Evolutionary conservation across 2,888 invertebrate species (phyloP), one percentile per base, ranked within the genome.

Genomic region (Drosophila anomelani): DNA sequence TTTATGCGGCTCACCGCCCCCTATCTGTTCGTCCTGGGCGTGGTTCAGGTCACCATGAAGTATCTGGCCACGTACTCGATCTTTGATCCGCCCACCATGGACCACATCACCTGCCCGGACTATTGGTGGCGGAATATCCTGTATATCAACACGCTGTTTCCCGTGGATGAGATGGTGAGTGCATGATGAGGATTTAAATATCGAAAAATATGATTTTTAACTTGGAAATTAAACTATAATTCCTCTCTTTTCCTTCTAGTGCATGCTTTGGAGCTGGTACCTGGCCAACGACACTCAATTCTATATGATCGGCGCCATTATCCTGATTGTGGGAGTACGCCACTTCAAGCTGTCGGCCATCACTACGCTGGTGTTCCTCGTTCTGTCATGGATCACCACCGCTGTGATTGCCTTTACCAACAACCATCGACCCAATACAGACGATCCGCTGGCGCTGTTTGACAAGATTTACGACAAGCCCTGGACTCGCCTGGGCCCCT

Each of bases 201-300:
- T 32, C 32, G 32, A 6, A 7, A n/a, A 29, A 3, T 26, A 7
- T 26, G 4, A 26, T 26, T 4, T 20, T 20, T 20, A 20, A 20
- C 20, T 20, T 20, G 1, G 20, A 20, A 20, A 20, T 20, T 20
- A 7, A n/a, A 29, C 29, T 29, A 7, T 29, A 29, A 29, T 29
- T 1, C 7, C 29, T 6, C 9, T 7, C 9, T 3, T n/a, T 17
- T 5, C 2, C 4, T 49, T 60, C 0, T 93, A 97, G 97, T 97
- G 97, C 91, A 97, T 97, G 97, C 91, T 97, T 39, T 97, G 97
- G 97, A 97, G 97, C 93, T 97, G 97, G 97, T 97, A 97, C 90
- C 93, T 97, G 53, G 96, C 97, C 1, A 96, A 97, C 85, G 97
- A 97, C 90, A 96, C 97, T 0, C 97, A 97, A 90, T 97, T 97